These are phyloP conservation scores for Athalia circularis DNA, from an alignment of 2,888 invertebrate genomes.

Conservation along the genomic window DNA sequence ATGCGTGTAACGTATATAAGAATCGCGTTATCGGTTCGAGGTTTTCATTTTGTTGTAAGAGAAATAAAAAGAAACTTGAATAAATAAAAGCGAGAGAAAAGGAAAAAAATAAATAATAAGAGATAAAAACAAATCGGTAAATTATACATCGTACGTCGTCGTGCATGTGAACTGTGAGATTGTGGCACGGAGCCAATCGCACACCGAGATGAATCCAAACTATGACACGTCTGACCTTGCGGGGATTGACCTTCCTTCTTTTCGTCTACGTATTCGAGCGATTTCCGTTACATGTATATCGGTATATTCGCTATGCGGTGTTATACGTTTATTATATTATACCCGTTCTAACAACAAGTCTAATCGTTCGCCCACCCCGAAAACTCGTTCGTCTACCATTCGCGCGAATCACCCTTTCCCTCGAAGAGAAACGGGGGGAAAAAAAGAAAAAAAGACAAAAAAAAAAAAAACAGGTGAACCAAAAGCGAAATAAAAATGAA, in stretches of 20 bases:
- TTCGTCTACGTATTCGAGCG: slow-evolving; percentile 2
- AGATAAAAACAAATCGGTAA: neutral
- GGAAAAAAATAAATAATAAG: neutral
- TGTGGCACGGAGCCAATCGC: slow-evolving; percentile 15
- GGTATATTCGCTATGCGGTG: neutral
- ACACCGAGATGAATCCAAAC: neutral
- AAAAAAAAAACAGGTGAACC: neutral
- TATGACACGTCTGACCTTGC: slow-evolving; percentile 20
- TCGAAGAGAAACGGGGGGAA: neutral
- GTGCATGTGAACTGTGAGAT: neutral
- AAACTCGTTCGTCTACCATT: slow-evolving; percentile 17
- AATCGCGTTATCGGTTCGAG: no score
- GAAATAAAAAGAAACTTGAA: no score
- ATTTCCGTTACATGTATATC: slow-evolving; percentile 22
- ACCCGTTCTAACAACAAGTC: neutral
- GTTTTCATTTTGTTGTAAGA: no score
- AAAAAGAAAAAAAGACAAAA: neutral
- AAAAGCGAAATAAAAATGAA: slow-evolving; percentile 3
- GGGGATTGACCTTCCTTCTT: slow-evolving; percentile 24
- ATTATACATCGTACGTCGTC: neutral
- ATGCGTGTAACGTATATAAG: no score
- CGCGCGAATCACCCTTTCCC: neutral
- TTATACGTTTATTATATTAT: neutral
- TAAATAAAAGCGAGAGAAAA: no score
- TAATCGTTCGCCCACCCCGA: slow-evolving; percentile 2